A percentile compares a stretch with the other conserved stretches of the same genome.
These are phyloP conservation scores for Orius laevigatus DNA, from an alignment of 1,140 invertebrate species.

Conservation along the genomic window DNA sequence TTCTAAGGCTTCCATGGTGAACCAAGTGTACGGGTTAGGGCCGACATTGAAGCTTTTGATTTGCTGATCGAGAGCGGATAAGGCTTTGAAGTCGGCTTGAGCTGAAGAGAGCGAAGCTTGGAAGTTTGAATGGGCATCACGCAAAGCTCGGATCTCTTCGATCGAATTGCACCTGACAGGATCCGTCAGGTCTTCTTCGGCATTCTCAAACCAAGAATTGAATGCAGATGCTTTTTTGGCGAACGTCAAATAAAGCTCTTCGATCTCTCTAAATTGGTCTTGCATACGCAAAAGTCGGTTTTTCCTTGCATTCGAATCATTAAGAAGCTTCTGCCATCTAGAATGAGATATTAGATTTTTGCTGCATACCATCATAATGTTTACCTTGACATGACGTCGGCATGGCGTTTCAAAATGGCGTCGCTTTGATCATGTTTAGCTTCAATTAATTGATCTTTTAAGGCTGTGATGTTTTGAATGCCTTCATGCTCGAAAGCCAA, in stretches of 20 bases:
- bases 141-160: conserved; percentile 79
- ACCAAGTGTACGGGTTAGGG: conserved; percentile 99
- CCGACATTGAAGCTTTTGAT: conserved; percentile 99
- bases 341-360: not conserved
- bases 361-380: not conserved
- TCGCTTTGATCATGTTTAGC: conserved; percentile 82
- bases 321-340: conserved; percentile 82
- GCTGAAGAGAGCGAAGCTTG: conserved; percentile 83
- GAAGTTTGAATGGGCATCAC: conserved; percentile 96
- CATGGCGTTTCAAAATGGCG: conserved; percentile 79
- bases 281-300: conserved; percentile 83
- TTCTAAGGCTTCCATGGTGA: conserved; percentile 98
- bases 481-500: conserved; percentile 97
- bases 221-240: conserved; percentile 99
- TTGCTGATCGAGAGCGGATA: conserved; percentile 88
- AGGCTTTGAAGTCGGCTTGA: conserved; percentile 90
- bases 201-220: conserved; percentile 99
- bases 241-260: conserved; percentile 96
- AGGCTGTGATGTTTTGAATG: conserved; percentile 89
- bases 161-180: conserved; percentile 94
- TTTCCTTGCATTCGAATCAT: conserved; percentile 79
- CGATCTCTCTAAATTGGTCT: conserved; percentile 95
- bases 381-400: conserved; percentile 70
- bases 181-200: conserved; percentile 97
- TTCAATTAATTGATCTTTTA: conserved; percentile 87